These are phyloP conservation scores for Aselliscus stoliczkanus DNA, from an alignment of 2,797 vertebrate species.

Conservation along the genomic window DNA sequence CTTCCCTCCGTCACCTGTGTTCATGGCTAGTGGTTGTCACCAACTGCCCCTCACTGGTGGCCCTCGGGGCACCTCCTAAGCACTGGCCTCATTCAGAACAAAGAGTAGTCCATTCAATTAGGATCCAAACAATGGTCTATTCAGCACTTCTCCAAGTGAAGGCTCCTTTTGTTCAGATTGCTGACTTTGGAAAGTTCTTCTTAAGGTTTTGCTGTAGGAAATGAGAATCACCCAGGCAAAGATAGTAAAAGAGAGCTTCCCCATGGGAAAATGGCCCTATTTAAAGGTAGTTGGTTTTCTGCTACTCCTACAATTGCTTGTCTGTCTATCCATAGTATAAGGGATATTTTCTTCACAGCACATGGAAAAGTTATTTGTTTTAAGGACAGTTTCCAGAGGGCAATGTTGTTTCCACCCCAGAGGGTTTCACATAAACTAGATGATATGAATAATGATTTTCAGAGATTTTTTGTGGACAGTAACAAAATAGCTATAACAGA, in stretches of 20 bases:
- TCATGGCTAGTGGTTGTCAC: not conserved
- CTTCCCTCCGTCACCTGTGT: not conserved
- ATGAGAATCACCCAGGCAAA: not conserved
- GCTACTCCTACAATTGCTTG: not conserved
- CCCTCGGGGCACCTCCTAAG: not conserved
- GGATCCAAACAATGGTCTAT: not conserved
- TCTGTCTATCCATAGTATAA: not conserved
- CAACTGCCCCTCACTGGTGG: not conserved
- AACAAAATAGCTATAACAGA: not conserved
- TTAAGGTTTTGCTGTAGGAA: slow-evolving; percentile 58
- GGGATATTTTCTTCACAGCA: slow-evolving; percentile 14
- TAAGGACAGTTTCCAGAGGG: not conserved
- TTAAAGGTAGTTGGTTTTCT: slow-evolving; percentile 28
- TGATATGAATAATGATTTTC: not conserved
- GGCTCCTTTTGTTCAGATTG: slow-evolving; percentile 50
- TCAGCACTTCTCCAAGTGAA: slow-evolving; percentile 15
- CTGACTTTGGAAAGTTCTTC: slow-evolving; percentile 59
- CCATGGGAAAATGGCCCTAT: not conserved
- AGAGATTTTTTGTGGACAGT: slow-evolving; percentile 10
- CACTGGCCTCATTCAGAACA: not conserved
- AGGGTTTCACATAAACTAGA: not conserved
- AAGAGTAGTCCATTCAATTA: not conserved
- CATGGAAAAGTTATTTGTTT: slow-evolving; percentile 4
- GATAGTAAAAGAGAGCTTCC: slow-evolving; percentile 11
- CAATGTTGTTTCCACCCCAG: not conserved